Evolutionary conservation across 2,797 vertebrate genomes (phyloP).

Genomic region (Anguilla pacifica): DNA sequence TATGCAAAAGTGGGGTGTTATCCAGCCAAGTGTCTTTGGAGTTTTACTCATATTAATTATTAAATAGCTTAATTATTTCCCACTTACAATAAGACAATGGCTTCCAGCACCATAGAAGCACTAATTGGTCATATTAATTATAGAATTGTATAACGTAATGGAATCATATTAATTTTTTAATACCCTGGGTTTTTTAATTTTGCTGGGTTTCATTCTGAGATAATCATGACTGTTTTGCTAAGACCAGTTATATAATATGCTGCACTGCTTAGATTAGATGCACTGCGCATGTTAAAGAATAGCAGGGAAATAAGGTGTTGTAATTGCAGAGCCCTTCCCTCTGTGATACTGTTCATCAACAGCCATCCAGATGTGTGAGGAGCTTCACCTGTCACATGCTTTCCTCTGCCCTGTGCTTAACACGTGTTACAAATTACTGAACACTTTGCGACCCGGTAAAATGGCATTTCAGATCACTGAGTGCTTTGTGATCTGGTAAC

Average conservation of each 20-base stretch:
- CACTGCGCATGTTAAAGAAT: not conserved
- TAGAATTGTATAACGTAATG: not conserved
- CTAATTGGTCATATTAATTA: not conserved
- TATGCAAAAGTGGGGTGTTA: conserved; percentile 1
- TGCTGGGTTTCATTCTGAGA: not conserved
- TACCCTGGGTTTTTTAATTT: not conserved
- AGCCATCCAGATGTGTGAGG: not conserved
- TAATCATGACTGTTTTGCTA: not conserved
- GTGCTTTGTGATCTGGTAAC: not conserved
- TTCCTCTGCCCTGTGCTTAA: not conserved
- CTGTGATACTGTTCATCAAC: not conserved
- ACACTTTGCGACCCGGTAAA: not conserved
- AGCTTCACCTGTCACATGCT: not conserved
- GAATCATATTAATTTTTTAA: not conserved
- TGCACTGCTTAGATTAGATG: not conserved
- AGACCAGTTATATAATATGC: not conserved
- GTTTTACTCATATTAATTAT: not conserved
- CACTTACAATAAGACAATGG: not conserved
- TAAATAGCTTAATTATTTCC: not conserved
- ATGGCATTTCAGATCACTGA: not conserved
- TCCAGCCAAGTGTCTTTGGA: not conserved
- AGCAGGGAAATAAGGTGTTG: not conserved
- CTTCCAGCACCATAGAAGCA: not conserved
- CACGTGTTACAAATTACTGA: not conserved
- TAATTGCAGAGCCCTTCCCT: not conserved